Base-by-base conservation (phyloP, 1,140 invertebrate genomes). In the Diuraphis noxia region DNA sequence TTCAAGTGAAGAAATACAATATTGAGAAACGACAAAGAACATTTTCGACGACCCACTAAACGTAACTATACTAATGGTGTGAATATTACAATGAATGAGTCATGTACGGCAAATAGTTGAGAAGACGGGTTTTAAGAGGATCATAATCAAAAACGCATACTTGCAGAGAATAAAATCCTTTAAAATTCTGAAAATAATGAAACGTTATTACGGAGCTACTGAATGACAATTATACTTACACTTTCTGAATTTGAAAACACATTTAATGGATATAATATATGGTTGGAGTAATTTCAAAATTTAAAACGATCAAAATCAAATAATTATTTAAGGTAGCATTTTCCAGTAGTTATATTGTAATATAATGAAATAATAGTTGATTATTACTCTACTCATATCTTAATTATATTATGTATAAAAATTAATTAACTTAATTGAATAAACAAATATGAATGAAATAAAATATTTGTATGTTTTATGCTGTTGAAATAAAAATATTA, bases 21-120 rank as follows among this genome's bases (percentile, higher is more conserved):
- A 82, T 82, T 82, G 40, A 82, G 25, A 82, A 82, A 82, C 23
- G 6, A 82, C 81, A 82, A 82, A 40, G 40, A 82, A n/a, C 41
- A 41, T 82, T 82, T 82, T 82, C 30, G 38, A 82, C 38, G 38
- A 82, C 40, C 30, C 38, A 82, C 36, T 41, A 82, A 41, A 82
- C 4, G 36, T 23, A 38, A 41, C 30, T 13, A 6, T 6, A 72
- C 56, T n/a, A 72, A 72, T 72, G 56, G 25, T 82, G 10, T 25
- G 25, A 82, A 41, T 82, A 43, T 41, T 82, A 82, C 38, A 41
- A 82, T 7, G 40, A 41, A 41, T 41, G 4, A 82, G 25, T 9
- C 25, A 41, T 82, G 38, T 30, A 7, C 10, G n/a, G 41, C 23
- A 82, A 38, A 82, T 40, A 72, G 56, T 72, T 40, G 23, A 82